Evolutionary conservation across 2,113 vertebrate genomes (phyloP).

Genomic region (Platanista minor): DNA sequence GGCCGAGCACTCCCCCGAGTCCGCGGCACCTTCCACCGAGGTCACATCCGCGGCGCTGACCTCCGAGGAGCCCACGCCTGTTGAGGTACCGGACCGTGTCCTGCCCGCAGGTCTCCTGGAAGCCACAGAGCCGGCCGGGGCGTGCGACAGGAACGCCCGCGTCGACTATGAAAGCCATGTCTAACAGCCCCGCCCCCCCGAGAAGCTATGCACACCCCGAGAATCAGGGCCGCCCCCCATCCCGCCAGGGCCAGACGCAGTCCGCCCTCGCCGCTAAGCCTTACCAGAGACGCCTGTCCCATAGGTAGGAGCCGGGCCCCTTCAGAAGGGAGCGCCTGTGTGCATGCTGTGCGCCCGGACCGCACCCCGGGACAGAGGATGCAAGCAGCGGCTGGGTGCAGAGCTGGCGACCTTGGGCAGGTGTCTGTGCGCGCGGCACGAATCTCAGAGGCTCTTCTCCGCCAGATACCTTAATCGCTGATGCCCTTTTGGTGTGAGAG

Average conservation of each 20-base stretch:
- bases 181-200: slow-evolving; percentile 77
- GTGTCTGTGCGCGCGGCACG: not conserved
- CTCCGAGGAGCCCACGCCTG: slow-evolving; percentile 35
- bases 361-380: not conserved
- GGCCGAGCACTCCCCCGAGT: slow-evolving; percentile 68
- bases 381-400: not conserved
- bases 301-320: slow-evolving; percentile 21
- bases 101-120: slow-evolving; percentile 45
- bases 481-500: slow-evolving; percentile 41
- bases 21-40: slow-evolving; percentile 66
- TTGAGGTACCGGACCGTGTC: not conserved
- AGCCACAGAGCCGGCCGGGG: slow-evolving; percentile 61
- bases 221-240: slow-evolving; percentile 81
- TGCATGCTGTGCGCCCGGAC: not conserved
- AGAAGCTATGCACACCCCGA: slow-evolving; percentile 86
- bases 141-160: slow-evolving; percentile 78
- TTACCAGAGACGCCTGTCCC: slow-evolving; percentile 83
- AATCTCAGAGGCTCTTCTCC: slow-evolving; percentile 37
- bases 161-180: slow-evolving; percentile 97
- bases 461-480: slow-evolving; percentile 34
- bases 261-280: slow-evolving; percentile 84
- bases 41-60: slow-evolving; percentile 55
- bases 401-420: not conserved
- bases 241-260: slow-evolving; percentile 74
- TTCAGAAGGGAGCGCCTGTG: too few relatives aligned